phyloP scores from a whole-genome alignment of 2,113 vertebrate species.

The Cochlearius cochlearius region DNA sequence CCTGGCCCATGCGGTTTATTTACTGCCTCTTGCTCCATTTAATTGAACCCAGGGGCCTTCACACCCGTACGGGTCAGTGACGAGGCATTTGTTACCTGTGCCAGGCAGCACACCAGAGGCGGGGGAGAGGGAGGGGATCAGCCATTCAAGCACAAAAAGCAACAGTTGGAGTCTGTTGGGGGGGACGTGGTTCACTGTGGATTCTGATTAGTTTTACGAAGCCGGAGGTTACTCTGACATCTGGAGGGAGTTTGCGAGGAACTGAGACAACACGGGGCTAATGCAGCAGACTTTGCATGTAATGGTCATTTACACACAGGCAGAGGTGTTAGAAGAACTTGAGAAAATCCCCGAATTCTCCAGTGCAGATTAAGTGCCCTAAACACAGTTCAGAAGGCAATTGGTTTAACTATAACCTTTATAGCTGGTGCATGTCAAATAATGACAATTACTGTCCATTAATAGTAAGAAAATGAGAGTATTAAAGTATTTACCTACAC shows the following conservation, averaged over 20 bases:
- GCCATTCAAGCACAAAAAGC: conserved; percentile 2
- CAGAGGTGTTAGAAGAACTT: background rate
- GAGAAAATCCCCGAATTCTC: background rate
- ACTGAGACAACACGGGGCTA: background rate
- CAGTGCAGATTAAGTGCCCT: background rate
- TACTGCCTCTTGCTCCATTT: conserved; percentile 54
- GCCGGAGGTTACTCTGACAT: conserved; percentile 10
- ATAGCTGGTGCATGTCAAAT: background rate
- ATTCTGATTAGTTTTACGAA: conserved; percentile 32
- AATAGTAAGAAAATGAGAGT: background rate
- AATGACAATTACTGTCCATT: background rate
- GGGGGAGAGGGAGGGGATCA: background rate
- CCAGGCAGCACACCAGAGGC: conserved; percentile 39
- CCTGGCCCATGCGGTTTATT: conserved; percentile 7
- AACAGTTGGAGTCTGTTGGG: background rate
- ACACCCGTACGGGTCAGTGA: conserved; percentile 15
- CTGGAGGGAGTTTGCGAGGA: conserved; percentile 11
- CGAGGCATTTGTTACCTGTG: conserved; percentile 26
- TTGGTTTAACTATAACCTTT: background rate
- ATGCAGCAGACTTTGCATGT: background rate
- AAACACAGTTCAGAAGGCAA: background rate
- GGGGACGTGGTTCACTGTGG: background rate
- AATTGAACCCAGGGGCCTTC: conserved; percentile 41
- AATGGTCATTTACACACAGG: background rate
- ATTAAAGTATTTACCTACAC: background rate